Percentiles rank a stretch among this genome's conserved stretches.
Evolutionary conservation across 2,888 invertebrate species (phyloP).

Genomic region (Drosophila lutescens): DNA sequence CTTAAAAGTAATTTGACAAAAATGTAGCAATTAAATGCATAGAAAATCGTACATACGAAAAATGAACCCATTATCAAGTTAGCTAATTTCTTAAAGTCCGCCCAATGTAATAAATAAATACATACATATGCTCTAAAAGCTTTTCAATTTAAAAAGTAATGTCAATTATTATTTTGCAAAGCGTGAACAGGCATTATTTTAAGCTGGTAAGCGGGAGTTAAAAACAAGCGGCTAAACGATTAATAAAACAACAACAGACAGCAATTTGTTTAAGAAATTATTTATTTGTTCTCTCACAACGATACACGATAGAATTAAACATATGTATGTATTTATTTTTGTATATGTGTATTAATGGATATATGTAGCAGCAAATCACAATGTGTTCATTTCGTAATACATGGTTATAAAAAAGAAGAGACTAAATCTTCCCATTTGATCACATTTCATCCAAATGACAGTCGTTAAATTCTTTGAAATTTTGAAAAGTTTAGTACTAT

Average conservation of each 20-base stretch:
- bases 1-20: neutral
- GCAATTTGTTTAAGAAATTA: constrained; percentile 54
- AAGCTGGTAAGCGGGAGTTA: neutral
- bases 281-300: constrained; percentile 73
- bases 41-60: too few relatives aligned
- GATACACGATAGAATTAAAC: constrained; percentile 65
- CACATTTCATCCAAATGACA: constrained; percentile 6
- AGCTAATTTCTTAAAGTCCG: neutral
- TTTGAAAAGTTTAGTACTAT: constrained; percentile 6
- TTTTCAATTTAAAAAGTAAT: neutral
- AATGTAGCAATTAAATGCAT: neutral
- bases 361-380: constrained; percentile 64
- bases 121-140: constrained; percentile 36
- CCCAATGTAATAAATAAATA: constrained; percentile 25
- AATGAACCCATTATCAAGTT: neutral
- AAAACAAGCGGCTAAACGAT: constrained; percentile 34
- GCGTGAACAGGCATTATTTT: neutral
- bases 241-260: constrained; percentile 72
- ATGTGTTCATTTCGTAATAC: constrained; percentile 56
- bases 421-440: constrained; percentile 8
- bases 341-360: constrained; percentile 45
- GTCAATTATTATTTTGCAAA: constrained; percentile 1
- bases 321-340: constrained; percentile 70
- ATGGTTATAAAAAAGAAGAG: constrained; percentile 28
- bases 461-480: neutral